Evolutionary conservation across 2,797 vertebrate genomes (phyloP), one percentile per base, ranked within the genome.

Genomic region (Typhlichthys subterraneus): DNA sequence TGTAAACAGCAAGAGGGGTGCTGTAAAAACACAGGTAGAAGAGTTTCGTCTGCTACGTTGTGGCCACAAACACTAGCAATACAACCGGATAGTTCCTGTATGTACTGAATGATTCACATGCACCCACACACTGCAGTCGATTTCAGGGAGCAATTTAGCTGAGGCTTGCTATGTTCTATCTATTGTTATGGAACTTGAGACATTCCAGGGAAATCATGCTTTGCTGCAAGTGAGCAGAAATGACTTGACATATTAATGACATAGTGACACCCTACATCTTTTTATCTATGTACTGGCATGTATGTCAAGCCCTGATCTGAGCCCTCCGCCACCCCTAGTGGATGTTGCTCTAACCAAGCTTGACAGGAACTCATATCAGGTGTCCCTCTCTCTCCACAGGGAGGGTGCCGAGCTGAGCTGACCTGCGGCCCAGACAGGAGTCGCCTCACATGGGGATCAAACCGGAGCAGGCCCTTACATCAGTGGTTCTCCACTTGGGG

Each of bases 321-420:
- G 38, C 10, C 13, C 15, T 14, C 8, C n/a, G 45, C 19, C 45
- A 54, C 13, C 54, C 31, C 72, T 49, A 45, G 49, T 6, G 9
- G 63, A 60, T 63, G 75, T 74, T 68, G 77, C 69, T 55, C 78
- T 73, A 66, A 84, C 81, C 52, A 46, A 65, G 71, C 73, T 65
- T 85, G 87, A 86, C 85, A 73, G 66, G 64, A 65, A 52, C 70
- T 77, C 69, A 73, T 84, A 84, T 90, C 84, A 79, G 85, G 78
- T 87, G 79, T 83, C 85, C 65, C 52, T 8, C 64, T 52, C 54
- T 72, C 68, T 17, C 72, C 23, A 70, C 53, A 38, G 83, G 75
- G 61, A 70, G 70, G 81, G 79, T 69, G 72, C 73, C 47, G 73
- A 45, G 49, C 59, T 12, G 70, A 82, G 68, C 71, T 74, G 79